phyloP scores from a whole-genome alignment of 2,797 vertebrate species.

The Melanotaenia maccullochi region DNA sequence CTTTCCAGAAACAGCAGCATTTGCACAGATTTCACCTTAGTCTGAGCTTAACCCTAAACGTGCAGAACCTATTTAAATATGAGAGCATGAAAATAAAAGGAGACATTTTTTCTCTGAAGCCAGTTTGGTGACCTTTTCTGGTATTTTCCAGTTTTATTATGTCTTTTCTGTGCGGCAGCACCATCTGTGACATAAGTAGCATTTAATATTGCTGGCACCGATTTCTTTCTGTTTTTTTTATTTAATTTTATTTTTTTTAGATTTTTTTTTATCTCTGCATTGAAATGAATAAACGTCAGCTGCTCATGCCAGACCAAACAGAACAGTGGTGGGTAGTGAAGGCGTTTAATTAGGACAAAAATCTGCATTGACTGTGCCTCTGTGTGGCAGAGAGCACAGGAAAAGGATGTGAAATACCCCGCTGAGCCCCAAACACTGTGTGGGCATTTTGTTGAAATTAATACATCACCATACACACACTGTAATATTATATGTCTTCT shows the following conservation, averaged over 20 bases:
- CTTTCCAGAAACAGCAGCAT: constrained; percentile 29
- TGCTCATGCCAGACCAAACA: constrained; percentile 49
- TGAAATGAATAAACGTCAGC: constrained; percentile 59
- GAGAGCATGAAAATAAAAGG: constrained; percentile 37
- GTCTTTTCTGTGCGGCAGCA: constrained; percentile 20
- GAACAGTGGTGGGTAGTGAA: constrained; percentile 59
- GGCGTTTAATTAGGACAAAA: constrained; percentile 69
- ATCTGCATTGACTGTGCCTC: constrained; percentile 54
- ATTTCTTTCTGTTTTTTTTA: background rate
- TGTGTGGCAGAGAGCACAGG: constrained; percentile 45
- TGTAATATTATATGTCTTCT: constrained; percentile 45
- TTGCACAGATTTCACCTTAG: constrained; percentile 17
- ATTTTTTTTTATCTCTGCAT: constrained; percentile 50
- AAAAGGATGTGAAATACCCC: constrained; percentile 63
- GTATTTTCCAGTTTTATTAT: constrained; percentile 59
- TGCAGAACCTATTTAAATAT: constrained; percentile 36
- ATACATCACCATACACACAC: constrained; percentile 28
- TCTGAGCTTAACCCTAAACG: constrained; percentile 5
- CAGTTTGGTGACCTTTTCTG: constrained; percentile 67
- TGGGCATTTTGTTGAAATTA: constrained; percentile 59
- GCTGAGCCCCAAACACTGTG: constrained; percentile 55
- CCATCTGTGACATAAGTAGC: constrained; percentile 43
- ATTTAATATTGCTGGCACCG: constrained; percentile 29
- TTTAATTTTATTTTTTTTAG: constrained; percentile 21
- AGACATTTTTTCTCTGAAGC: constrained; percentile 55